phyloP scores from a whole-genome alignment of 1,140 invertebrate species.

The Drosophila equinoxialis region DNA sequence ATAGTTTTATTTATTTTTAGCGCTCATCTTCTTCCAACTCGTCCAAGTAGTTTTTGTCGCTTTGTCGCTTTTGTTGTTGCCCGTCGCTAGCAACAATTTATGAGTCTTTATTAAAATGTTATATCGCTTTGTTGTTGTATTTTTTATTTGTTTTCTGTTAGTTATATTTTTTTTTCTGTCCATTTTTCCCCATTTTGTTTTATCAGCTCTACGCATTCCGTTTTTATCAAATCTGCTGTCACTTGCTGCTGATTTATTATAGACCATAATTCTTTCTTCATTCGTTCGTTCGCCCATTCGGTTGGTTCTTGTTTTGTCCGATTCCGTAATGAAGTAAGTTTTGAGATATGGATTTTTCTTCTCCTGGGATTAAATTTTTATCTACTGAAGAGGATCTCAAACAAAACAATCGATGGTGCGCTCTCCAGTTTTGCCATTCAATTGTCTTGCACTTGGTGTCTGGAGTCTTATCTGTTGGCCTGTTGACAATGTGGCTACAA shows the following conservation, averaged over 20 bases:
- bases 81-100: constrained; percentile 54
- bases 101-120: constrained; percentile 79
- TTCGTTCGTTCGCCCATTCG: constrained; percentile 16
- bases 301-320: constrained; percentile 24
- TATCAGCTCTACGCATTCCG: constrained; percentile 61
- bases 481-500: constrained; percentile 24
- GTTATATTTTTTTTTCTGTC: constrained; percentile 20
- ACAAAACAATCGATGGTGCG: not conserved
- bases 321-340: constrained; percentile 56
- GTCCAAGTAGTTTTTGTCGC: constrained; percentile 62
- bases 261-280: constrained; percentile 47
- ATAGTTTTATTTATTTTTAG: constrained; percentile 82
- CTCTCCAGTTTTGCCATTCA: constrained; percentile 4
- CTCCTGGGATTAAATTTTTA: constrained; percentile 1
- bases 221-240: constrained; percentile 77
- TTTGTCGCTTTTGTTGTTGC: constrained; percentile 56
- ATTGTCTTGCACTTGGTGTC: constrained; percentile 3
- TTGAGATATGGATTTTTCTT: constrained; percentile 3
- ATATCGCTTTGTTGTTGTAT: constrained; percentile 46
- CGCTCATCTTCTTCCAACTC: constrained; percentile 68
- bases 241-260: constrained; percentile 71
- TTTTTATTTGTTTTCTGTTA: constrained; percentile 18
- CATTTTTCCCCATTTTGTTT: constrained; percentile 40
- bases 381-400: constrained; percentile 6
- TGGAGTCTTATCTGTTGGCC: not conserved